Percentiles rank a stretch among this genome's conserved stretches.
These are phyloP conservation scores for Sycophila texana DNA, from an alignment of 2,888 invertebrate genomes.

Conservation along the genomic window DNA sequence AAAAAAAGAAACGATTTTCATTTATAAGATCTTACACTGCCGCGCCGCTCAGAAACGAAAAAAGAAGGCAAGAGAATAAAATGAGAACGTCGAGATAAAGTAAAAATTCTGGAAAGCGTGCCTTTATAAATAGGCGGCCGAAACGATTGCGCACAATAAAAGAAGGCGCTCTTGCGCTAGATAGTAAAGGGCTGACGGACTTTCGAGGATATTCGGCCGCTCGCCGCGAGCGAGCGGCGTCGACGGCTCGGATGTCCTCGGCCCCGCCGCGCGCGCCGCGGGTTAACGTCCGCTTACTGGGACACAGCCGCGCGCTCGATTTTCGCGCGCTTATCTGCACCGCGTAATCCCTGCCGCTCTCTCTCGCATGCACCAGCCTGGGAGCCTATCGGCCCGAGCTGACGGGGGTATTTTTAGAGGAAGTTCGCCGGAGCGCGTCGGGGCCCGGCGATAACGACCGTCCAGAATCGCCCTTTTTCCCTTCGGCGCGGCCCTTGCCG, in stretches of 20 bases:
- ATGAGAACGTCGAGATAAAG: too few relatives aligned
- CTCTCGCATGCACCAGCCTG: not conserved
- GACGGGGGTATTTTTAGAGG: conserved; percentile 14
- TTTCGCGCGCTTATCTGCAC: conserved; percentile 45
- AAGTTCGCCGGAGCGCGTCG: not conserved
- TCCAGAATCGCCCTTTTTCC: too few relatives aligned
- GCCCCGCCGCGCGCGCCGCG: conserved; percentile 63
- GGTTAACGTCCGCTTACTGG: conserved; percentile 75
- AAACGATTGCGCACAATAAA: conserved; percentile 11
- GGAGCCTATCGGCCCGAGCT: not conserved
- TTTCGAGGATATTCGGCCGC: conserved; percentile 50
- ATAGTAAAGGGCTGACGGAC: not conserved
- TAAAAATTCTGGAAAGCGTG: too few relatives aligned
- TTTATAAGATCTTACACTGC: too few relatives aligned
- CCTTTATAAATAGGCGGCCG: too few relatives aligned
- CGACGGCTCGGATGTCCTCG: conserved; percentile 68
- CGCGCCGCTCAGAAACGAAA: too few relatives aligned
- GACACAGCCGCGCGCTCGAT: conserved; percentile 67
- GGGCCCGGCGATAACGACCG: too few relatives aligned
- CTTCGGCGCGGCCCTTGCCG: too few relatives aligned
- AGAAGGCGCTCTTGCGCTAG: conserved; percentile 3
- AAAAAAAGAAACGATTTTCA: too few relatives aligned
- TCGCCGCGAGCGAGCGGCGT: conserved; percentile 2
- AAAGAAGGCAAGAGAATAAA: too few relatives aligned
- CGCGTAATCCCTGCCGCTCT: conserved; percentile 23